Percentiles rank a stretch among this genome's conserved stretches.
phyloP scores from a whole-genome alignment of 2,113 vertebrate genomes.

The Pterocles burchelli region DNA sequence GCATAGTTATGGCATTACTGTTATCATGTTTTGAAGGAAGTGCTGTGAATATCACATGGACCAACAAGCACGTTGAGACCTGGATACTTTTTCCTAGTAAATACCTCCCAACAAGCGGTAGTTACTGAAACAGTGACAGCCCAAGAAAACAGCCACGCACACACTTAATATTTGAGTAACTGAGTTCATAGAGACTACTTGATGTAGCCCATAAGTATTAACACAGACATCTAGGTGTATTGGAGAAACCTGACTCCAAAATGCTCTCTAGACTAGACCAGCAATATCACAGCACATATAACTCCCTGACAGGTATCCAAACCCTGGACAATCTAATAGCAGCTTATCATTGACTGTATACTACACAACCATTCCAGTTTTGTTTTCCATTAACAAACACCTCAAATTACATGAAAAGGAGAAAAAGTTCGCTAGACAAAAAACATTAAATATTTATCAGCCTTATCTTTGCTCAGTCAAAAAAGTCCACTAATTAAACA shows the following conservation, averaged over 20 bases:
- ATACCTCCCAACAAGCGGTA: background rate
- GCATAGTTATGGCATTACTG: background rate
- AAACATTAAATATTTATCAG: slow-evolving; percentile 59
- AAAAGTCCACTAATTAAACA: slow-evolving; percentile 59
- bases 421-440: slow-evolving; percentile 34
- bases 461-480: slow-evolving; percentile 46
- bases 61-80: rapidly evolving
- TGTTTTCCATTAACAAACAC: slow-evolving; percentile 58
- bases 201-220: background rate
- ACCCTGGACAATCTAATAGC: background rate
- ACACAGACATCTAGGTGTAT: background rate
- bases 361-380: slow-evolving; percentile 3
- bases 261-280: background rate
- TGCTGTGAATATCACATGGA: rapidly evolving
- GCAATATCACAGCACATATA: background rate
- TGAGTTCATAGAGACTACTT: background rate
- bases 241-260: background rate
- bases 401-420: slow-evolving; percentile 34
- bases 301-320: background rate
- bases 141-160: background rate
- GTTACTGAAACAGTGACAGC: rapidly evolving
- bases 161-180: background rate
- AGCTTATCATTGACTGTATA: background rate
- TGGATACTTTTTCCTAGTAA: background rate
- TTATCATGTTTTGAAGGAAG: background rate